Base-by-base conservation (phyloP, 1,140 invertebrate genomes). In the Metopolophium dirhodum region DNA sequence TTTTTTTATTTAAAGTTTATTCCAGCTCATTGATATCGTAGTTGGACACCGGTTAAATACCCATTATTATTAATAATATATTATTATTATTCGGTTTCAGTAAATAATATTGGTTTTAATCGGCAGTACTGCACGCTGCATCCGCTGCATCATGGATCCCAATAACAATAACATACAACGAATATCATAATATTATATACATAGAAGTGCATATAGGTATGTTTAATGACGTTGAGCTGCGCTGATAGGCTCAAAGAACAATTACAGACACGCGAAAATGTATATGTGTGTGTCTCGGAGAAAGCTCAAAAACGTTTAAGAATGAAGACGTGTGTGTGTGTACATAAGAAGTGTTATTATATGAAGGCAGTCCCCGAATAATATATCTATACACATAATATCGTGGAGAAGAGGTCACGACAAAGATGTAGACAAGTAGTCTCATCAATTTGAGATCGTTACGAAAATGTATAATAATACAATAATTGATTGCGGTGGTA, bases 291-390 rank as follows among this genome's bases (percentile, higher is more conserved):
- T 35, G 18, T n/a, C 30, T 88, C 86, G 86, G 86, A 88, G 86
- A 88, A 88, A 88, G 86, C 86, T 51, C 86, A 49, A n/a, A 7
- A 88, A 88, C 86, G 20, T 88, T 51, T 88, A 54, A 35, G 35
- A 57, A 35, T 41, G 2, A 41, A 41, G 41, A 41, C 41, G 41
- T 41, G 35, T 45, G 30, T 45, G 14, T 49, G 22, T 89, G 22
- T 89, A 57, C 2, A 57, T 7, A 35, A 35, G 49, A 88, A 35
- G 87, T 54, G 37, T n/a, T n/a, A n/a, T 68, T 68, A n/a, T 68
- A 22, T 68, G 61, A n/a, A n/a, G 61, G 61, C 6, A 68, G 61
- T 68, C 30, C 61, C 61, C 61, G 14, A 68, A 68, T 68, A 68
- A 68, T 68, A 68, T n/a, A 68, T 68, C 11, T 68, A 61, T 61